Base-by-base conservation (phyloP, 2,797 vertebrate species). In the Lithobates sylvaticus region DNA sequence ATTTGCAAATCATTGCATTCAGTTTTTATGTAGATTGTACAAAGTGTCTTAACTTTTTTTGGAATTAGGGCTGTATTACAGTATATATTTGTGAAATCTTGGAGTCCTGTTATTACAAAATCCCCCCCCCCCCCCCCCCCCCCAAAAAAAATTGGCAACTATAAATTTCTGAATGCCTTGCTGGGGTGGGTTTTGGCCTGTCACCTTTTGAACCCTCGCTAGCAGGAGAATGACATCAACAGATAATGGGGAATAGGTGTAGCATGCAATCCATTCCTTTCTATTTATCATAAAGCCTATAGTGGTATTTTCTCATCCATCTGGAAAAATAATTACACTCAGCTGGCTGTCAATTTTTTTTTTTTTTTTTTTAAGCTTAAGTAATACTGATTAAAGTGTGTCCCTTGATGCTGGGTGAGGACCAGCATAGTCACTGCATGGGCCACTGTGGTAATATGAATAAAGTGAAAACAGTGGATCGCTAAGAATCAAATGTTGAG, bases 271-370 rank as follows among this genome's bases (percentile, higher is more conserved):
- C 16, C 58, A 65, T 27, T 79, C 39, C 58, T 39, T 0, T 5
- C 65, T 0, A 39, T 84, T 54, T 68, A 81, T 77, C 81, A 69
- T 42, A 34, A 88, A 18, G 68, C 78, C 18, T 34, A 50, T 76
- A 86, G 86, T 74, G 88, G 1, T 74, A 83, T 90, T 88, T 88
- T 88, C 86, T 75, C 58, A 50, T 27, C 88, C 77, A 86, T 90
- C 81, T 89, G 81, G 84, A 89, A 86, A 86, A 90, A 68, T 44
- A 4, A 12, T 88, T 89, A 77, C 68, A 79, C 73, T 88, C 86
- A 2, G 0, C 44, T 90, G 83, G 74, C 83, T 85, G 54, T 72
- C 71, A 74, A 8, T 71, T 36, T 36, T 34, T 34, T 34, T 34
- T 34, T 34, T 34, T 34, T 34, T 36, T 36, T 36, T 36, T 36